A percentile compares a stretch with the other conserved stretches of the same genome.
Conservation (phyloP, 2,113 vertebrate species). For the Tricholaema leucomelas region DNA sequence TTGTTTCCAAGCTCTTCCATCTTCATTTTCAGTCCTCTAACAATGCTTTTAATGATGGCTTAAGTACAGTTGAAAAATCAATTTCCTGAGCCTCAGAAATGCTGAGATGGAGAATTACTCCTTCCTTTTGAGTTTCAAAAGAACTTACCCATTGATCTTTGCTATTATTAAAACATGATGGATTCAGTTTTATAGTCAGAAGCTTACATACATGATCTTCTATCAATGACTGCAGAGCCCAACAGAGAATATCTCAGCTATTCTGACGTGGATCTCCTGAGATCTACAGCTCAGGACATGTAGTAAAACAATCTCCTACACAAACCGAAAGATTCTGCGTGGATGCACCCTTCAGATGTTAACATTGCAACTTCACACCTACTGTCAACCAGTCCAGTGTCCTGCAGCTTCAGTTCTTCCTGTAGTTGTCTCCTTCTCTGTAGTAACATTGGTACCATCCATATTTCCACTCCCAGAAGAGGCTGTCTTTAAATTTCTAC, state of each 20-base stretch:
- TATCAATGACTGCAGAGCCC: neutral
- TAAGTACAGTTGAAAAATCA: neutral
- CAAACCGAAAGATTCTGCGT: neutral
- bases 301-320: neutral
- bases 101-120: slow-evolving; percentile 29
- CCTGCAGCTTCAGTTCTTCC: neutral
- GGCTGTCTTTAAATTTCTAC: neutral
- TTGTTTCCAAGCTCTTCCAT: slow-evolving; percentile 29
- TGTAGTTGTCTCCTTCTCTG: neutral
- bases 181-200: neutral
- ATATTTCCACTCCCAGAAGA: neutral
- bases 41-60: slow-evolving; percentile 17
- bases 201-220: neutral
- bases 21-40: slow-evolving; percentile 44
- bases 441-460: neutral
- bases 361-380: neutral
- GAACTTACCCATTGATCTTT: neutral
- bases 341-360: neutral
- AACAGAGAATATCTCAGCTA: neutral
- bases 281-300: neutral
- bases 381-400: neutral
- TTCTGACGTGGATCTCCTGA: neutral
- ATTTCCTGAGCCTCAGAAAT: neutral
- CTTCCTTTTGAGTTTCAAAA: neutral
- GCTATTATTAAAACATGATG: neutral